These are phyloP conservation scores for Dioctria linearis DNA, from an alignment of 2,888 invertebrate species.

Conservation along the genomic window DNA sequence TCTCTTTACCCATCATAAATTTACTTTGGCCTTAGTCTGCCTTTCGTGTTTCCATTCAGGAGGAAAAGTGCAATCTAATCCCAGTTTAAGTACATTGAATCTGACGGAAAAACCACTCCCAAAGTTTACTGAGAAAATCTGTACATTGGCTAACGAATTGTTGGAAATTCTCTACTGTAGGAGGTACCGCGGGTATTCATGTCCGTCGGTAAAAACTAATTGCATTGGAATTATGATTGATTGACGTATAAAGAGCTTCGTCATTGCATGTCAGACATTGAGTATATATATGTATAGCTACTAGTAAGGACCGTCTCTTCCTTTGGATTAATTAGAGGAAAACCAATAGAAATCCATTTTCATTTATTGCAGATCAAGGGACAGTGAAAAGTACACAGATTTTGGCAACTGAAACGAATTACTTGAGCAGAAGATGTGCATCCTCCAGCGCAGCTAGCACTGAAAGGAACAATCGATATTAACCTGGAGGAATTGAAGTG, in stretches of 20 bases:
- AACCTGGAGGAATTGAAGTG: conserved; percentile 35
- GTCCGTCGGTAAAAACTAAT: conserved; percentile 28
- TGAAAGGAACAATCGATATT: conserved; percentile 31
- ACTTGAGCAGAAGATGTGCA: neutral
- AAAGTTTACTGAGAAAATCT: neutral
- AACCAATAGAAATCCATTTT: too few relatives aligned
- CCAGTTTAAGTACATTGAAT: neutral
- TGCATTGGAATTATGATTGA: conserved; percentile 46
- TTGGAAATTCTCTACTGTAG: neutral
- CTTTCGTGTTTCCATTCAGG: conserved; percentile 37
- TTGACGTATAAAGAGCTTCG: conserved; percentile 13
- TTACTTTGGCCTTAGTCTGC: conserved; percentile 24
- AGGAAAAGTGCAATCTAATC: conserved; percentile 44
- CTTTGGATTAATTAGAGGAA: neutral
- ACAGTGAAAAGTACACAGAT: neutral
- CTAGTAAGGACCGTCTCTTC: neutral
- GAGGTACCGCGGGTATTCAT: neutral
- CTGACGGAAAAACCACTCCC: neutral
- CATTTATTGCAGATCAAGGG: too few relatives aligned
- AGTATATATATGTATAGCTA: too few relatives aligned
- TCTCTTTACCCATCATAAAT: conserved; percentile 22
- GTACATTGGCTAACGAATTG: neutral
- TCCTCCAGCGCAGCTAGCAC: neutral
- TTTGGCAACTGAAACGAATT: neutral
- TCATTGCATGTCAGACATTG: neutral